Base-by-base conservation (phyloP, 2,113 vertebrate species). In the Aythya baeri region DNA sequence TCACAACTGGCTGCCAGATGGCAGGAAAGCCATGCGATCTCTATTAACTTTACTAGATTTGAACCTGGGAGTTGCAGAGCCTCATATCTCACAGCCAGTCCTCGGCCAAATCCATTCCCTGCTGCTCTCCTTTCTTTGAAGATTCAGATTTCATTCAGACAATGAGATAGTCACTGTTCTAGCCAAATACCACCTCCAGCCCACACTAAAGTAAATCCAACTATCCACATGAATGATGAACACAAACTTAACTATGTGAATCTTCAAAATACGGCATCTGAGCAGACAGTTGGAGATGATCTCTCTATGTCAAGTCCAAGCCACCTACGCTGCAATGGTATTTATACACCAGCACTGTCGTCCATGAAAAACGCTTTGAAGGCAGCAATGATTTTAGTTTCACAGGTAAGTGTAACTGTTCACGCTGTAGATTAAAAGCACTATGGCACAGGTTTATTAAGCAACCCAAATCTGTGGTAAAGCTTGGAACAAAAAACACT, bases 341-440 rank as follows among this genome's bases (percentile, higher is more conserved):
- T 66, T 83, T 74, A 71, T 50, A 17, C 38, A 66, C 44, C 43
- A 65, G 86, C n/a, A 17, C 63, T 65, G 7, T 22, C 66, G 94
- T 90, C 75, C 88, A 84, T 67, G 44, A 82, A 91, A 91, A 86
- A 49, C 38, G 76, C 31, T 73, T 90, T 66, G 94, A 92, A 91
- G 38, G 44, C 36, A 91, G 70, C 9, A 54, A 71, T 80, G 25
- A 76, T 81, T 96, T 96, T 27, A 89, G 77, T 87, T 91, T 73
- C 88, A 86, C 26, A 41, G 73, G 44, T 73, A 73, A 92, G 29
- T 25, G 29, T 57, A 76, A 70, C 65, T 79, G 86, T 41, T 93
- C 54, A 41, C 34, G n/a, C 25, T 82, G 62, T 68, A 76, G 54
- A 82, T 84, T 49, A 86, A 95, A 88, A 91, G 36, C 62, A 77